phyloP scores from a whole-genome alignment of 2,113 vertebrate genomes.

The Zonotrichia leucophrys region DNA sequence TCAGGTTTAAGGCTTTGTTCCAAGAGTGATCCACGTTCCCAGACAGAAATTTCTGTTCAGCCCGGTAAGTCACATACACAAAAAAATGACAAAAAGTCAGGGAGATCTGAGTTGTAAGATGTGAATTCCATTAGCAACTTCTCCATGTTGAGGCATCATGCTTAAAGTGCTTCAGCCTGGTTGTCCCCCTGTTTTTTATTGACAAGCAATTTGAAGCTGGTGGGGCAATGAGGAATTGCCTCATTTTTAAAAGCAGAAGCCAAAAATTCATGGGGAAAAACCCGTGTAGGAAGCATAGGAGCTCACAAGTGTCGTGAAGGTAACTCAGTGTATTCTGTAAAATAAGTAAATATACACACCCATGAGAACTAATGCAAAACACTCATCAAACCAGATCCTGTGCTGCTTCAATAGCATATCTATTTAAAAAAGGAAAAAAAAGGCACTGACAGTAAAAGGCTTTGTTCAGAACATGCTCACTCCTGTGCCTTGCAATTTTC shows the following conservation, averaged over 20 bases:
- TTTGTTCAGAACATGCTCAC: neutral
- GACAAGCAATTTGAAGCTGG: neutral
- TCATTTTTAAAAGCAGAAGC: neutral
- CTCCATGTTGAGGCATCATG: rapidly evolving
- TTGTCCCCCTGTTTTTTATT: neutral
- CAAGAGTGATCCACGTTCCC: neutral
- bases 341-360: neutral
- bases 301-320: neutral
- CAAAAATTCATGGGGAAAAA: neutral
- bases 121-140: neutral
- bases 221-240: neutral
- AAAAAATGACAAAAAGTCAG: neutral
- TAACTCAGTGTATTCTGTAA: neutral
- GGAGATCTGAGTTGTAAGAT: neutral
- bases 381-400: neutral
- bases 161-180: neutral
- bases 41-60: neutral
- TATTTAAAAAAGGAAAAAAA: neutral
- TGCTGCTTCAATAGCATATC: neutral
- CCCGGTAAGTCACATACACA: rapidly evolving
- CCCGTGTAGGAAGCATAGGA: neutral
- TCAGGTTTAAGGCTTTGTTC: neutral
- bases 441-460: neutral
- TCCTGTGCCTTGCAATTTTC: neutral
- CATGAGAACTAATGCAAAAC: neutral